Evolutionary conservation across 2,113 vertebrate genomes (phyloP).

Genomic region (Cathartes aura): DNA sequence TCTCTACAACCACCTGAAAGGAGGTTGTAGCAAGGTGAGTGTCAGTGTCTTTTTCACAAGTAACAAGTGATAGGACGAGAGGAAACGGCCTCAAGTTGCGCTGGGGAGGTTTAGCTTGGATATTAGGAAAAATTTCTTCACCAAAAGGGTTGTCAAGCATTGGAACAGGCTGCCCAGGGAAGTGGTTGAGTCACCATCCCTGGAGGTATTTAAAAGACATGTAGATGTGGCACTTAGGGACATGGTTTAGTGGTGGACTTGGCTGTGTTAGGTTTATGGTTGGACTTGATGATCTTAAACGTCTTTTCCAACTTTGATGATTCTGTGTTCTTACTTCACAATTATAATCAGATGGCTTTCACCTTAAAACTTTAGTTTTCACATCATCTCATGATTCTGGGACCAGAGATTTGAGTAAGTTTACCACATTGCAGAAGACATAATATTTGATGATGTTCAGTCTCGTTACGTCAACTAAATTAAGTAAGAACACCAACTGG

Average conservation of each 20-base stretch:
- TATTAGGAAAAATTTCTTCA: neutral
- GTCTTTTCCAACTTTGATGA: neutral
- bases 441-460: neutral
- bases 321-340: neutral
- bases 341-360: neutral
- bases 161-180: neutral
- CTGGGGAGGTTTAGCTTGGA: neutral
- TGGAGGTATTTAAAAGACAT: neutral
- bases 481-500: neutral
- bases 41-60: no score
- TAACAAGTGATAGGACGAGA: rapidly evolving
- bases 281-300: neutral
- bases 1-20: no score
- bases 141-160: rapidly evolving
- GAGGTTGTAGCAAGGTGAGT: no score
- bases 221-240: neutral
- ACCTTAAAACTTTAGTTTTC: neutral
- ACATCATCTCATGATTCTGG: neutral
- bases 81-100: rapidly evolving
- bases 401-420: neutral
- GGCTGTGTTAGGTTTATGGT: neutral
- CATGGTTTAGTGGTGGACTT: neutral
- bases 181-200: neutral
- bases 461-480: neutral
- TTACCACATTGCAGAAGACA: neutral